These are phyloP conservation scores for Myotis brandtii DNA, from an alignment of 2,113 vertebrate species.

Conservation along the genomic window DNA sequence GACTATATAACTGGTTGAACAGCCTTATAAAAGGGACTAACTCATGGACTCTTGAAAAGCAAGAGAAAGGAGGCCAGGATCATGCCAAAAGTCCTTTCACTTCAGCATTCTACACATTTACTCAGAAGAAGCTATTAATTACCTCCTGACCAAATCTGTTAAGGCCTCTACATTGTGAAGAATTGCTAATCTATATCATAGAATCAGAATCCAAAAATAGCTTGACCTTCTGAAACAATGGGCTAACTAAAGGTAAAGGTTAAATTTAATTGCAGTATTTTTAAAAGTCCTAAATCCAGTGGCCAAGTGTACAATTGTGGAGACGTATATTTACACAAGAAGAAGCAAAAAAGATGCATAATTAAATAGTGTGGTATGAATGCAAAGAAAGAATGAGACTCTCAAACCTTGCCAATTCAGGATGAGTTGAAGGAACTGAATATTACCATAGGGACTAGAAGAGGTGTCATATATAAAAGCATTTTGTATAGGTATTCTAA, in stretches of 20 bases:
- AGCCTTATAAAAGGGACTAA: neutral
- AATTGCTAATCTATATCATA: neutral
- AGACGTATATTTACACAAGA: neutral
- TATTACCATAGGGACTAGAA: neutral
- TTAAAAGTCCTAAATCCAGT: neutral
- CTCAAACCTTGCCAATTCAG: neutral
- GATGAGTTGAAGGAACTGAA: neutral
- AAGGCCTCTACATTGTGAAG: neutral
- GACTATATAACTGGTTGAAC: neutral
- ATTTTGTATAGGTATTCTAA: neutral
- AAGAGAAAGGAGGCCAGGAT: neutral
- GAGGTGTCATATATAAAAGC: neutral
- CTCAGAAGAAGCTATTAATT: neutral
- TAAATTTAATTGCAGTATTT: neutral
- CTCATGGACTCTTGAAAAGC: neutral
- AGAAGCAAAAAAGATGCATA: neutral
- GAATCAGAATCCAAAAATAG: neutral
- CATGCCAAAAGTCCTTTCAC: neutral
- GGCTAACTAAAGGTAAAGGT: neutral
- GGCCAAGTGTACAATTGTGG: neutral
- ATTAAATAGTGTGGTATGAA: neutral
- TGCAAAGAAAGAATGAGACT: neutral
- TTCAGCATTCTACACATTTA: neutral
- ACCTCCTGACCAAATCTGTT: neutral
- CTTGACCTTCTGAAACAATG: neutral